Evolutionary conservation across 2,113 vertebrate genomes (phyloP).

Genomic region (Hippocampus abdominalis): DNA sequence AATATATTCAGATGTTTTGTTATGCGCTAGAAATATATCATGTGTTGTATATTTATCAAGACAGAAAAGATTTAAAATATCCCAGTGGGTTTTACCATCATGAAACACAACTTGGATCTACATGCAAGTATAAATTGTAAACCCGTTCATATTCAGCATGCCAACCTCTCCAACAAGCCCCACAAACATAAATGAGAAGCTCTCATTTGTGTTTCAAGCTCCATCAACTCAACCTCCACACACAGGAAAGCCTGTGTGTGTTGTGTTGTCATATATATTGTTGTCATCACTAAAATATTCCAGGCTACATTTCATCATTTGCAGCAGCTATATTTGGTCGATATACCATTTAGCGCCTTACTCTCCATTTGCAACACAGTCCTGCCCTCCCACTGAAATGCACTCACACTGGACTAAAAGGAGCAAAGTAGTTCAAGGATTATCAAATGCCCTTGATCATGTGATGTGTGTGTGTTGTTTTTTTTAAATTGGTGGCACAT

Average conservation of each 20-base stretch:
- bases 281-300: conserved; percentile 50
- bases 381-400: conserved; percentile 40
- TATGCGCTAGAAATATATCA: not conserved
- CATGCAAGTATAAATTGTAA: not conserved
- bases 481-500: conserved; percentile 61
- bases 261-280: conserved; percentile 37
- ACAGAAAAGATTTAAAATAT: not conserved
- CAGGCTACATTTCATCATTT: conserved; percentile 54
- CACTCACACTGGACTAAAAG: conserved; percentile 65
- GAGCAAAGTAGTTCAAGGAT: conserved; percentile 70
- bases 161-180: conserved; percentile 56
- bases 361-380: conserved; percentile 41
- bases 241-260: conserved; percentile 62
- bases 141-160: conserved; percentile 29
- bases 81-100: not conserved
- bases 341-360: conserved; percentile 35
- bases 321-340: conserved; percentile 30
- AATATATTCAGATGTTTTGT: not conserved
- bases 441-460: conserved; percentile 75
- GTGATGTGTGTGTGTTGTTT: conserved; percentile 54
- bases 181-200: conserved; percentile 60
- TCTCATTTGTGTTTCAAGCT: conserved; percentile 66
- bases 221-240: conserved; percentile 55
- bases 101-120: not conserved
- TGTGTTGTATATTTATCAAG: not conserved